Conservation (phyloP, 2,888 invertebrate species). For the Eilema depressum region DNA sequence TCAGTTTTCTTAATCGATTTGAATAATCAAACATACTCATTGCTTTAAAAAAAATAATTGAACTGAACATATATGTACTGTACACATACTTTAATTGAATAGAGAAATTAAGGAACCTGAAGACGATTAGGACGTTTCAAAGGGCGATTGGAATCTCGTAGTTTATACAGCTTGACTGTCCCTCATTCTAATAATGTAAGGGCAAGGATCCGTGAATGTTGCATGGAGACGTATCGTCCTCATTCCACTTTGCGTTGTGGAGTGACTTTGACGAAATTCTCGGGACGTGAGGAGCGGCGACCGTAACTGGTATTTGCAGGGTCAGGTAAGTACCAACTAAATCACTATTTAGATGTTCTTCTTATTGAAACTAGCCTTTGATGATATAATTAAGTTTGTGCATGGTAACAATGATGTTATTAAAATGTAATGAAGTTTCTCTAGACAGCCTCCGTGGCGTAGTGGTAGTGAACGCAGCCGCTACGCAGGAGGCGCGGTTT, state of each 20-base stretch:
- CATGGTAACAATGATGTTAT: not conserved
- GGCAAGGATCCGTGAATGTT: conserved; percentile 72
- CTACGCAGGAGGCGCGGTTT: no score
- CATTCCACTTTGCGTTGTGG: conserved; percentile 64
- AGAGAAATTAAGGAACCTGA: conserved; percentile 37
- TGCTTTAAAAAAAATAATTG: no score
- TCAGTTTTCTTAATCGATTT: no score
- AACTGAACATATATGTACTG: not conserved
- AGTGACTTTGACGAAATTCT: conserved; percentile 80
- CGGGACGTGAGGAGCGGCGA: conserved; percentile 45
- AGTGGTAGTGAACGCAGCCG: no score
- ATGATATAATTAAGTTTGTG: not conserved
- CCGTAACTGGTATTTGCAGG: conserved; percentile 37
- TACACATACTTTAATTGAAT: conserved; percentile 7
- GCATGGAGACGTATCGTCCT: conserved; percentile 77
- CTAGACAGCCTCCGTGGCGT: no score
- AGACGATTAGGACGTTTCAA: conserved; percentile 46
- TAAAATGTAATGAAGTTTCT: no score
- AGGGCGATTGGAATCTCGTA: conserved; percentile 66
- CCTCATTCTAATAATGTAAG: conserved; percentile 71
- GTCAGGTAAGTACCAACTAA: conserved; percentile 28
- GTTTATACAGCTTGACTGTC: conserved; percentile 67
- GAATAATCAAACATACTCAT: no score
- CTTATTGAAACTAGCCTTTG: not conserved
- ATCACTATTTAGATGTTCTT: conserved; percentile 46